Percentiles rank a stretch among this genome's conserved stretches.
Evolutionary conservation across 1,140 invertebrate genomes (phyloP).

Genomic region (Drosophila leontia): DNA sequence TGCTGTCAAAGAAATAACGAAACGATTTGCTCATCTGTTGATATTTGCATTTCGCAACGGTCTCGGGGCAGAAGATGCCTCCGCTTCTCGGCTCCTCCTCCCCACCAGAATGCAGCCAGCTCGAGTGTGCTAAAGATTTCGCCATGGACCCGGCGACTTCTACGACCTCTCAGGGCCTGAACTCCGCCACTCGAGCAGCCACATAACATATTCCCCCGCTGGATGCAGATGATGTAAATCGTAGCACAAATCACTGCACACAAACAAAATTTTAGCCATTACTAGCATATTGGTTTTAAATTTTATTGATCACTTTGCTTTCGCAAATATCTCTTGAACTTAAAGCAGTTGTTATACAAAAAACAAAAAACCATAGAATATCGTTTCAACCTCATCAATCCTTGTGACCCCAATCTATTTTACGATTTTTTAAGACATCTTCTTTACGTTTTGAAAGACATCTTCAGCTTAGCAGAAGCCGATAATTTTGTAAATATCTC

Average conservation of each 20-base stretch:
- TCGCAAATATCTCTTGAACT: neutral
- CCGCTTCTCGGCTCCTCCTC: neutral
- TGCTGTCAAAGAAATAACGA: slow-evolving; percentile 78
- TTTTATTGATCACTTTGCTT: neutral
- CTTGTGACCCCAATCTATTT: neutral
- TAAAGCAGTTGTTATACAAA: neutral
- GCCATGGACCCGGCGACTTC: slow-evolving; percentile 54
- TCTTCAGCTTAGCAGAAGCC: neutral
- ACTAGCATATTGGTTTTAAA: neutral
- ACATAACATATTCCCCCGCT: slow-evolving; percentile 28
- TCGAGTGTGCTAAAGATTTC: slow-evolving; percentile 68
- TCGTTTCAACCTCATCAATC: neutral
- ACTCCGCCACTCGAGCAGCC: slow-evolving; percentile 55
- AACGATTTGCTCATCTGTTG: slow-evolving; percentile 75
- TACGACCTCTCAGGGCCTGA: slow-evolving; percentile 61
- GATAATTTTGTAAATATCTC: neutral
- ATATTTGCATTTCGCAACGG: slow-evolving; percentile 78
- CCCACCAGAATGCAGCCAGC: slow-evolving; percentile 34
- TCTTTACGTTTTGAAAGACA: neutral
- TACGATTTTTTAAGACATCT: neutral
- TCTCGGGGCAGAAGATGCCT: slow-evolving; percentile 29
- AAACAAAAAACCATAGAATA: neutral
- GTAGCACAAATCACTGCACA: slow-evolving; percentile 45
- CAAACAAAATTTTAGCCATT: slow-evolving; percentile 3
- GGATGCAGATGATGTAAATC: slow-evolving; percentile 61